These are phyloP conservation scores for Ophion obscuratus DNA, from an alignment of 2,888 invertebrate genomes.

Conservation along the genomic window DNA sequence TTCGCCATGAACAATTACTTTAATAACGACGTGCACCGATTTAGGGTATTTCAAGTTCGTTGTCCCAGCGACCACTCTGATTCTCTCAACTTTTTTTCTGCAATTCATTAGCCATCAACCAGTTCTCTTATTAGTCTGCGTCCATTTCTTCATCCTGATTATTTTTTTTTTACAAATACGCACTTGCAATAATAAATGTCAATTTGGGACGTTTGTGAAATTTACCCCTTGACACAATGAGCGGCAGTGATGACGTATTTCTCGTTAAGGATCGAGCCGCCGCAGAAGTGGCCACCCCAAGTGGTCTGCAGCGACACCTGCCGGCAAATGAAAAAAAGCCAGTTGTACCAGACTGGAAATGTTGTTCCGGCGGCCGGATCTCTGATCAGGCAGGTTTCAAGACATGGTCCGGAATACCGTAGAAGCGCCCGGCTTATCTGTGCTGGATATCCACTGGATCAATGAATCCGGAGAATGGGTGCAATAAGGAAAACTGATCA, in stretches of 20 bases:
- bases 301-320: conserved; percentile 11
- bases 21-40: conserved; percentile 15
- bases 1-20: conserved; percentile 70
- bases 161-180: not conserved
- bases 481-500: too few relatives aligned
- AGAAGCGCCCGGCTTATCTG: too few relatives aligned
- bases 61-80: conserved; percentile 72
- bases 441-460: too few relatives aligned
- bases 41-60: conserved; percentile 47
- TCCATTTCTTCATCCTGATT: too few relatives aligned
- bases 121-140: not conserved
- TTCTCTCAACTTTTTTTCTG: not conserved
- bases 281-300: conserved; percentile 6
- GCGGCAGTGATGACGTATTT: conserved; percentile 24
- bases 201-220: not conserved
- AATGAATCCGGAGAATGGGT: too few relatives aligned
- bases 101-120: not conserved
- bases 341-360: not conserved
- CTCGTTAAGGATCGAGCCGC: not conserved
- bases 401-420: too few relatives aligned
- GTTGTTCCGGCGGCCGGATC: too few relatives aligned
- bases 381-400: too few relatives aligned
- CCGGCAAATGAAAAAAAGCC: not conserved
- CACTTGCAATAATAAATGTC: not conserved
- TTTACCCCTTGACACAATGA: conserved; percentile 18